Conservation (phyloP, 1,140 invertebrate genomes). For the Saccostrea cuccullata region DNA sequence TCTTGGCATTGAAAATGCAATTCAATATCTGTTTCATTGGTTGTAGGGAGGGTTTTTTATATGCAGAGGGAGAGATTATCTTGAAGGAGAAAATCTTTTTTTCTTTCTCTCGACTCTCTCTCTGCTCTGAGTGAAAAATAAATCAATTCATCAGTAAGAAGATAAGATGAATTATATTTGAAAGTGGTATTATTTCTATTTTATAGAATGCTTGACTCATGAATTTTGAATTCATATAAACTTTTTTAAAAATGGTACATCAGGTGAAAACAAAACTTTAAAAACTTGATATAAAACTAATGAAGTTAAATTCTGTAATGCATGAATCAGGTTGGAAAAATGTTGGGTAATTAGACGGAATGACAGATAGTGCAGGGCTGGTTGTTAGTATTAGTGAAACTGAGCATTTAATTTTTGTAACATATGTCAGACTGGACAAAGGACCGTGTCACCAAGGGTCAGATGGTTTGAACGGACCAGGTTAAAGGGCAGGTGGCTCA, state of each 20-base stretch:
- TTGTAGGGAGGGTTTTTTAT: neutral
- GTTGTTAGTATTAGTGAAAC: slow-evolving; percentile 36
- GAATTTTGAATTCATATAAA: no score
- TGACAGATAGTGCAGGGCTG: slow-evolving; percentile 10
- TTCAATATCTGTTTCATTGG: slow-evolving; percentile 8
- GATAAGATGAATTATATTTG: neutral
- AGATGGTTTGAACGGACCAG: slow-evolving; percentile 25
- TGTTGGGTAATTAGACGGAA: slow-evolving; percentile 4
- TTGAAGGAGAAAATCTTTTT: neutral
- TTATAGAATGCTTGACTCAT: no score
- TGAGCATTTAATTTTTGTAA: slow-evolving; percentile 41
- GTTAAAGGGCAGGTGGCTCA: slow-evolving; percentile 43
- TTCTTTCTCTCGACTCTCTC: neutral
- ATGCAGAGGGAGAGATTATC: neutral
- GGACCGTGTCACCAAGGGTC: slow-evolving; percentile 36
- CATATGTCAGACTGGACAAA: slow-evolving; percentile 40
- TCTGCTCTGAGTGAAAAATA: neutral
- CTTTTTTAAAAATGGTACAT: no score
- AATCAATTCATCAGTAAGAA: neutral
- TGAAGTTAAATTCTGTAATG: neutral
- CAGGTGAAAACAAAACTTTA: neutral
- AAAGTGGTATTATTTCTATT: no score
- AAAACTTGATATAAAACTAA: neutral
- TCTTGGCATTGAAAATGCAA: slow-evolving; percentile 1
- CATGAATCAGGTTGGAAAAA: slow-evolving; percentile 19